These are phyloP conservation scores for Phalacrocorax pelagicus DNA, from an alignment of 2,113 vertebrate species.

Conservation along the genomic window DNA sequence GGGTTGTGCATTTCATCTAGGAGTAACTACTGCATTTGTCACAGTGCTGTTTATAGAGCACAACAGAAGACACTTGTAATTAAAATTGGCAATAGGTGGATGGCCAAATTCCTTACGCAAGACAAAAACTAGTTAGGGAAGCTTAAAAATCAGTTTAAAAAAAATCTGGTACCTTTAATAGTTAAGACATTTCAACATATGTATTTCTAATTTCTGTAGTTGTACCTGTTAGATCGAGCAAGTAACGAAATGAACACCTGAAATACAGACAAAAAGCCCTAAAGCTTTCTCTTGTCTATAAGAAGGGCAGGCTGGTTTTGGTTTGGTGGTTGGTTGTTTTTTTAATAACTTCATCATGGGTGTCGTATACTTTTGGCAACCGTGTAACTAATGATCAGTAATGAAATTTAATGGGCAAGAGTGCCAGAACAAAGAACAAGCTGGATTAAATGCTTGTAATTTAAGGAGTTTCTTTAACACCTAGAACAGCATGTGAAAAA, in stretches of 20 bases:
- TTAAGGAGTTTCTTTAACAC: neutral
- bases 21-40: neutral
- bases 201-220: neutral
- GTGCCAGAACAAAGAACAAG: neutral
- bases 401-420: neutral
- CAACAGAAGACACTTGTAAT: neutral
- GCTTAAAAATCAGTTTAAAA: neutral
- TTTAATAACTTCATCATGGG: neutral
- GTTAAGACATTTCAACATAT: neutral
- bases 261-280: neutral
- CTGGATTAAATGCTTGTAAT: neutral
- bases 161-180: neutral
- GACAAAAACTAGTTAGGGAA: neutral
- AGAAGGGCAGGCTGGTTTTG: neutral
- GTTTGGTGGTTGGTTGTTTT: neutral
- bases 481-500: neutral
- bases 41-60: neutral
- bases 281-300: neutral
- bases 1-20: neutral
- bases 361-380: neutral
- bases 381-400: neutral
- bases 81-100: neutral
- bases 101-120: neutral
- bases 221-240: neutral
- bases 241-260: neutral